A percentile compares a stretch with the other conserved stretches of the same genome.
Conservation (phyloP, 2,888 invertebrate genomes). For the Griposia aprilina region DNA sequence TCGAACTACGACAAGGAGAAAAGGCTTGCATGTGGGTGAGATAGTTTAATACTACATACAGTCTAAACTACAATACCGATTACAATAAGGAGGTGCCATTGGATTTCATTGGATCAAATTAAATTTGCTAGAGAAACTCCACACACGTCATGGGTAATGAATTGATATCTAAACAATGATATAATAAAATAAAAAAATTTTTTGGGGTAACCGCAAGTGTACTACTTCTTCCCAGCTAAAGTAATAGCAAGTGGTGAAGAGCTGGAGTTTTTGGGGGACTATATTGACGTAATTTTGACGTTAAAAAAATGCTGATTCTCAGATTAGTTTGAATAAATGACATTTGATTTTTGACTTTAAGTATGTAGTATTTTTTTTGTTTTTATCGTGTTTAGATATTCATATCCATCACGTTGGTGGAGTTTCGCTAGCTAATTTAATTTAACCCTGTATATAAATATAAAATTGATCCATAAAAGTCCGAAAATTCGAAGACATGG, state of each 20-base stretch:
- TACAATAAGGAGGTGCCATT: neutral
- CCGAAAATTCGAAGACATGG: neutral
- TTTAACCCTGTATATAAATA: no score
- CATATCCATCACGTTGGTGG: no score
- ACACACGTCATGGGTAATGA: neutral
- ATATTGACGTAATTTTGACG: neutral
- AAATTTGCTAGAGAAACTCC: neutral
- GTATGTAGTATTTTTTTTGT: neutral
- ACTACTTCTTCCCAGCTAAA: no score
- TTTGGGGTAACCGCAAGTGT: no score
- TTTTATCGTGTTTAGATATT: no score
- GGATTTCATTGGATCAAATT: neutral
- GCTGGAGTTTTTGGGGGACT: neutral
- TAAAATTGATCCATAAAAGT: no score
- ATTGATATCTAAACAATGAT: neutral
- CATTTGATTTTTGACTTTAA: neutral
- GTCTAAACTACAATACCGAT: neutral
- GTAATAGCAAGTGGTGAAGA: no score
- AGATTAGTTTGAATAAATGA: neutral
- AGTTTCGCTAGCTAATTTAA: no score
- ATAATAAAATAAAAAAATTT: no score
- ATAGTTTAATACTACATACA: neutral
- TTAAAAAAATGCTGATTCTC: neutral
- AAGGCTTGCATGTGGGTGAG: neutral
- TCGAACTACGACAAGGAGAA: neutral